These are phyloP conservation scores for Thryonomys swinderianus DNA, from an alignment of 2,113 vertebrate genomes.

Conservation along the genomic window DNA sequence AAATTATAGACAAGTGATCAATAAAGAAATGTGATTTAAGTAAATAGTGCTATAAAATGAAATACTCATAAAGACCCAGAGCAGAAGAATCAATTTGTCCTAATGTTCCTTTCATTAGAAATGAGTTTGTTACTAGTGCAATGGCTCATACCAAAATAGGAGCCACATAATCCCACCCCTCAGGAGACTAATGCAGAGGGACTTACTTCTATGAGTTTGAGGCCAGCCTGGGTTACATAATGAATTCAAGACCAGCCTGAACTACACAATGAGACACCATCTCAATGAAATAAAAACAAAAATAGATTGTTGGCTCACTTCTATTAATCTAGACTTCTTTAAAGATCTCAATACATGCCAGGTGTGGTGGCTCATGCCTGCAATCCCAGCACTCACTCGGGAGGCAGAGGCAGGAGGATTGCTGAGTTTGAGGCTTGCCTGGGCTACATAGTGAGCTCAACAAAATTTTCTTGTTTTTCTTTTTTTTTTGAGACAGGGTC, in stretches of 20 bases:
- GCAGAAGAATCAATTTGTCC: conserved; percentile 23
- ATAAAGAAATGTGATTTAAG: conserved; percentile 58
- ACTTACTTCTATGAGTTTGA: too few species aligned
- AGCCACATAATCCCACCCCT: neutral
- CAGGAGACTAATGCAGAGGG: neutral
- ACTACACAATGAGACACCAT: neutral
- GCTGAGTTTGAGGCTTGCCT: too few species aligned
- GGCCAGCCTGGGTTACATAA: neutral
- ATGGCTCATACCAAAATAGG: conserved; percentile 58
- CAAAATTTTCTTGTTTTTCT: too few species aligned
- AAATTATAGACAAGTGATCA: conserved; percentile 58
- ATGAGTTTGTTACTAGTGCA: conserved; percentile 57
- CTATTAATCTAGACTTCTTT: conserved; percentile 27
- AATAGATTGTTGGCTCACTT: conserved; percentile 45
- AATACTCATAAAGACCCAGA: conserved; percentile 42
- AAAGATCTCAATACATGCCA: conserved; percentile 11
- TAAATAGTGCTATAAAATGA: conserved; percentile 36
- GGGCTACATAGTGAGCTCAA: too few species aligned
- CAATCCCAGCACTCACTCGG: too few species aligned
- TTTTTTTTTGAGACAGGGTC: too few species aligned
- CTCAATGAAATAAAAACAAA: neutral
- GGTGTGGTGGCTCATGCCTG: too few species aligned
- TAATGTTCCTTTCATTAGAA: conserved; percentile 66
- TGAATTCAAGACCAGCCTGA: neutral
- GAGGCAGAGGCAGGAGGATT: too few species aligned